Evolutionary conservation across 2,888 invertebrate species (phyloP), one percentile per base, ranked within the genome.

Genomic region (Carcina quercana): DNA sequence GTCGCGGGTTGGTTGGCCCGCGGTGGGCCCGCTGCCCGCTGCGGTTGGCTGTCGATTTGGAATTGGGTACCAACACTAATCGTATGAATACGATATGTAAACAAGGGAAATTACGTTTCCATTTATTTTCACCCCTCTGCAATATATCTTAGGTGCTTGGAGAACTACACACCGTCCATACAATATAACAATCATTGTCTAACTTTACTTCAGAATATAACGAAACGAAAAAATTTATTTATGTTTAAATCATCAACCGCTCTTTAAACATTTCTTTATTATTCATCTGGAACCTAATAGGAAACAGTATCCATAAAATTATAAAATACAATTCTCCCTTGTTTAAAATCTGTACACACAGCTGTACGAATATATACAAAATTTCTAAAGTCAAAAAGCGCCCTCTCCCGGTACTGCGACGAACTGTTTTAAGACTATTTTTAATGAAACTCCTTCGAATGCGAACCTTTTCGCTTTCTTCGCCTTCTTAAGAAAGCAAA

Each of bases 401-500:
- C 79, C 83, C 76, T 82, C 83, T 83, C 32, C 42, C 59, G 65
- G 50, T 29, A 30, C 14, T 13, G 34, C 44, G 32, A 10, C 19
- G 75, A 75, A 83, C 69, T 53, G 40, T 43, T 38, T 63, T 42
- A 64, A 48, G 37, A 42, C 46, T 57, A 73, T 80, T 80, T 82
- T 82, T 79, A 71, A 66, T 67, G 61, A 75, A 78, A 76, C 67
- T 57, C 61, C 63, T 53, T 71, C 69, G 67, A 82, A 72, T 69
- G 69, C 59, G 65, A 79, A 74, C 79, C 78, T 79, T 82, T 78
- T 68, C 65, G 61, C 53, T 78, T 83, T 80, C 79, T 82, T 80
- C 73, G 64, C 67, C 55, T 82, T 79, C 75, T 75, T 82, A 24
- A 24, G 24, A 24, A 24, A 76, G 79, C 79, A 82, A 75, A 67